phyloP scores from a whole-genome alignment of 2,888 invertebrate genomes.

The Liposcelis brunnea region DNA sequence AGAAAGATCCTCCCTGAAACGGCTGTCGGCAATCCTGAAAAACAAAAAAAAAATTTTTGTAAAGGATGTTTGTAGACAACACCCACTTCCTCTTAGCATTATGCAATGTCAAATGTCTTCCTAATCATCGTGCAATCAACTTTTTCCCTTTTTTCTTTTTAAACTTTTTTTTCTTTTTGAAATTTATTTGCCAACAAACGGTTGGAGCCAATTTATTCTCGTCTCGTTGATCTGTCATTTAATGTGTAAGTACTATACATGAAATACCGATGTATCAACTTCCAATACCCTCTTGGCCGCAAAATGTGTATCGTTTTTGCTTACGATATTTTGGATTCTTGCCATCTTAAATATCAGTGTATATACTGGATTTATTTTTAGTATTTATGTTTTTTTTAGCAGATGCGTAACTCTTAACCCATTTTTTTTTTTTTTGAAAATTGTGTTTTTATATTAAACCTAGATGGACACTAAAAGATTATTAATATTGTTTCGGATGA shows the following conservation, averaged over 20 bases:
- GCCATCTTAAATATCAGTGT: slow-evolving; percentile 11
- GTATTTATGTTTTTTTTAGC: slow-evolving; percentile 14
- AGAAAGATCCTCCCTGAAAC: slow-evolving; percentile 95
- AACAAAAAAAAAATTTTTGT: slow-evolving; percentile 10
- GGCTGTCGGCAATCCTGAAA: slow-evolving; percentile 87
- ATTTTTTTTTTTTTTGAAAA: slow-evolving; percentile 18
- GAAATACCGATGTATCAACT: not conserved
- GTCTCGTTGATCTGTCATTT: too few species aligned
- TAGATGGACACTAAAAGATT: slow-evolving; percentile 7
- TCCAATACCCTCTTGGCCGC: slow-evolving; percentile 14
- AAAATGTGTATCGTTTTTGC: slow-evolving; percentile 16
- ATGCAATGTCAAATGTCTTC: not conserved
- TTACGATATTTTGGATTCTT: slow-evolving; percentile 13
- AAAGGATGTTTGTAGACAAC: not conserved
- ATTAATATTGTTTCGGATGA: too few species aligned
- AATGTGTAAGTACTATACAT: slow-evolving; percentile 5
- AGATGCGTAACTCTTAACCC: too few species aligned
- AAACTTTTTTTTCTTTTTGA: too few species aligned
- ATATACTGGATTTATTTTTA: slow-evolving; percentile 12
- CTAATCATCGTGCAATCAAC: too few species aligned
- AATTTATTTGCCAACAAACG: too few species aligned
- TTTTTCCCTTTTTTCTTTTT: too few species aligned
- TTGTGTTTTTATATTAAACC: slow-evolving; percentile 16
- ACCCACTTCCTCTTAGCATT: not conserved
- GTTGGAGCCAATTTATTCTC: too few species aligned